phyloP scores from a whole-genome alignment of 2,888 invertebrate species.

The Lasioglossum zephyrum region DNA sequence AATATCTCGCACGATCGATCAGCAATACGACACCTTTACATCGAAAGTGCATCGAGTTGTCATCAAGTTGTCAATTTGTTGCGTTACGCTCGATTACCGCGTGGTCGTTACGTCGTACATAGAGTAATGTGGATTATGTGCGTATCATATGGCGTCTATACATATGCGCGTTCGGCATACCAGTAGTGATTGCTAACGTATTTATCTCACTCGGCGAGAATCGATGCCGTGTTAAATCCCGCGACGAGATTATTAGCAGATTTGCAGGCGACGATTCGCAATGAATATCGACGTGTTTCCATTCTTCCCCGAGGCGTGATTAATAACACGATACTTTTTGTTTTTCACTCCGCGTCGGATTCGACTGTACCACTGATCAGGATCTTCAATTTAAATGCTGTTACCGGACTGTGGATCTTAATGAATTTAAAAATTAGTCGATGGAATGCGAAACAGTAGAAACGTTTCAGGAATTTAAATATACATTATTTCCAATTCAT shows the following conservation, averaged over 20 bases:
- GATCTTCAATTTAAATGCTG: neutral
- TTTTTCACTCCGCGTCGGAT: neutral
- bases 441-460: neutral
- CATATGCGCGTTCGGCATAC: neutral
- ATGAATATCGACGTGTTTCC: neutral
- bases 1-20: slow-evolving; percentile 54
- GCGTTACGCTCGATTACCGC: slow-evolving; percentile 64
- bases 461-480: neutral
- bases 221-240: slow-evolving; percentile 14
- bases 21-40: slow-evolving; percentile 50
- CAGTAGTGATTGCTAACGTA: slow-evolving; percentile 31
- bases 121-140: slow-evolving; percentile 47
- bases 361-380: neutral
- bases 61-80: slow-evolving; percentile 56
- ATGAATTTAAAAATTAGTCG: neutral
- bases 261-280: neutral
- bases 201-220: neutral
- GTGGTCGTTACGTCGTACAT: slow-evolving; percentile 23
- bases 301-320: neutral
- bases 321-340: neutral
- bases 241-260: slow-evolving; percentile 10
- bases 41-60: slow-evolving; percentile 60
- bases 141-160: neutral
- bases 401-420: neutral
- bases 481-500: neutral